Conservation (phyloP, 2,113 vertebrate genomes). For the Narcine bancroftii region DNA sequence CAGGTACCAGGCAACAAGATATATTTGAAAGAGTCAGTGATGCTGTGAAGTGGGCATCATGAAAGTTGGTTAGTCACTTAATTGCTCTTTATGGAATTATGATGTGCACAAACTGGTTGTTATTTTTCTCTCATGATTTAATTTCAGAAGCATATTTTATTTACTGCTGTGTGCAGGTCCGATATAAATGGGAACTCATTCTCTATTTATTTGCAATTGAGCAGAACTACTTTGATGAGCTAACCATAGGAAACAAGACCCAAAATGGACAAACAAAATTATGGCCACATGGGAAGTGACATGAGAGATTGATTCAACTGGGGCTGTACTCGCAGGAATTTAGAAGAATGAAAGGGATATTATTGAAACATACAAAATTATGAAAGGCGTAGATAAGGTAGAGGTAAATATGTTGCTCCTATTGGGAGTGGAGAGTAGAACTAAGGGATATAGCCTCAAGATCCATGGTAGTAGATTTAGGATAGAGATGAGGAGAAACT, state of each 20-base stretch:
- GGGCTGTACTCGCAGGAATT: too few species aligned
- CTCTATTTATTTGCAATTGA: neutral
- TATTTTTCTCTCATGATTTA: neutral
- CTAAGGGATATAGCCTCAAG: too few species aligned
- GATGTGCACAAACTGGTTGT: neutral
- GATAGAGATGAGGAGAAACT: too few species aligned
- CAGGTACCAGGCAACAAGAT: neutral
- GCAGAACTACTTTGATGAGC: neutral
- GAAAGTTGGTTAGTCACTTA: neutral
- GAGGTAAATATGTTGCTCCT: too few species aligned
- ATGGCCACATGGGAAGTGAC: neutral
- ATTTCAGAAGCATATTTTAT: neutral
- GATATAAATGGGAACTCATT: neutral
- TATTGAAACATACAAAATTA: too few species aligned
- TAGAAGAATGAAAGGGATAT: too few species aligned
- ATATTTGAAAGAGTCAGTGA: neutral
- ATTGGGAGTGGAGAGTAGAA: too few species aligned
- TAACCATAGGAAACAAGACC: neutral
- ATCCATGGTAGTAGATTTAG: too few species aligned
- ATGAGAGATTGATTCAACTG: neutral
- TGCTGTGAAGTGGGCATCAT: neutral
- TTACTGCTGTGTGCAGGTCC: neutral
- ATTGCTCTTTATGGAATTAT: neutral
- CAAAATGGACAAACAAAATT: neutral
- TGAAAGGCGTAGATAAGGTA: too few species aligned